A percentile compares a stretch with the other conserved stretches of the same genome.
Conservation (phyloP, 2,797 vertebrate genomes). For the Acestrorhynchus altus region DNA sequence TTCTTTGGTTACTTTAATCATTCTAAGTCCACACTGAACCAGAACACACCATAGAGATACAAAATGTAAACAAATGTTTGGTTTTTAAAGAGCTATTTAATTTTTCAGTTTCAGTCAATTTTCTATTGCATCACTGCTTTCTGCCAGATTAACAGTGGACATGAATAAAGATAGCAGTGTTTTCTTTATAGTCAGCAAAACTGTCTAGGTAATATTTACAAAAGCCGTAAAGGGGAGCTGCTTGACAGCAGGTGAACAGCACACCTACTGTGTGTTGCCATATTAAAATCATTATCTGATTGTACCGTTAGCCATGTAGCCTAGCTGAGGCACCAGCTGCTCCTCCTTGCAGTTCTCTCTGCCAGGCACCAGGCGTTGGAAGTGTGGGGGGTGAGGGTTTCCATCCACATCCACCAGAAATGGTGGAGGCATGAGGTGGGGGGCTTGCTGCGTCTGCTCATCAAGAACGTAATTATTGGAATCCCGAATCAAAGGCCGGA, state of each 20-base stretch:
- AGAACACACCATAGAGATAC: no score
- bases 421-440: conserved; percentile 96
- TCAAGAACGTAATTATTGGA: conserved; percentile 97
- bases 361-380: conserved; percentile 93
- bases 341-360: conserved; percentile 97
- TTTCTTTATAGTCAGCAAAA: no score
- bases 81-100: no score
- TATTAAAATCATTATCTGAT: background rate
- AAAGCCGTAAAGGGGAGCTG: no score
- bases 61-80: no score
- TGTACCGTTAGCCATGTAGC: conserved; percentile 80
- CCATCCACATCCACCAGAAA: conserved; percentile 98
- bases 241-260: background rate
- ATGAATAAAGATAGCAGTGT: no score
- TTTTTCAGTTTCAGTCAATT: no score
- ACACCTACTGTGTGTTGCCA: background rate
- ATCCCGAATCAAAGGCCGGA: conserved; percentile 96
- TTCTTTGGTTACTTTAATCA: background rate
- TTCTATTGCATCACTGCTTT: no score
- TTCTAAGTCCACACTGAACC: background rate
- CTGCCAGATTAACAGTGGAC: no score
- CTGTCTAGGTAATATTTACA: no score
- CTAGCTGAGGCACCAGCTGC: conserved; percentile 94
- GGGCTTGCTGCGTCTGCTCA: conserved; percentile 98
- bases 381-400: conserved; percentile 92